Evolutionary conservation across 2,113 vertebrate genomes (phyloP), one percentile per base, ranked within the genome.

Genomic region (Ageneiosus marmoratus): DNA sequence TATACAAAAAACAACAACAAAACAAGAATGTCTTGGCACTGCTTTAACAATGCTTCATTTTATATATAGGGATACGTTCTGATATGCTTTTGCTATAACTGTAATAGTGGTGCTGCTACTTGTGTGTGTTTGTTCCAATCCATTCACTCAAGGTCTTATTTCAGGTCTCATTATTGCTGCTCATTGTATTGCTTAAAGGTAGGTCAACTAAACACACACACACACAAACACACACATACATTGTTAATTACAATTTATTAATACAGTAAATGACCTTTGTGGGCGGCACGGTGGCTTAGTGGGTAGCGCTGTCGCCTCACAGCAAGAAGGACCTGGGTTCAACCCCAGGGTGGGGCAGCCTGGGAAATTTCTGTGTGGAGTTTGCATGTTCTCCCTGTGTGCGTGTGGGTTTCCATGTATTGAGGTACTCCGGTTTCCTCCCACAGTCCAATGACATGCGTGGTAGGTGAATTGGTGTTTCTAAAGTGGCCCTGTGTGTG

Each of bases 221-320:
- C 63, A 67, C 63, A 67, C 63, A 32, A 10, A 34, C 63, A 67
- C 63, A 67, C 32, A 67, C 32, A 67, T 34, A 67, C 63, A 22
- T 32, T 20, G 16, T 65, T 65, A 65, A 65, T 65, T 65, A 65
- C 32, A 65, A 2, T 41, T 9, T 63, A 32, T 63, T 16, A 22
- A 67, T 67, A n/a, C n/a, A n/a, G n/a, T n/a, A n/a, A n/a, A n/a
- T n/a, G n/a, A n/a, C n/a, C n/a, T n/a, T n/a, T n/a, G n/a, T n/a
- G n/a, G n/a, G n/a, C n/a, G n/a, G n/a, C n/a, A n/a, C n/a, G n/a
- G n/a, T n/a, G n/a, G n/a, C n/a, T n/a, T n/a, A n/a, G n/a, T n/a
- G n/a, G n/a, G n/a, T n/a, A n/a, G n/a, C n/a, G n/a, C n/a, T n/a
- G n/a, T n/a, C n/a, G n/a, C n/a, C n/a, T n/a, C n/a, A n/a, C n/a